phyloP scores from a whole-genome alignment of 2,113 vertebrate species.

The Neolamprologus tretocephalus region DNA sequence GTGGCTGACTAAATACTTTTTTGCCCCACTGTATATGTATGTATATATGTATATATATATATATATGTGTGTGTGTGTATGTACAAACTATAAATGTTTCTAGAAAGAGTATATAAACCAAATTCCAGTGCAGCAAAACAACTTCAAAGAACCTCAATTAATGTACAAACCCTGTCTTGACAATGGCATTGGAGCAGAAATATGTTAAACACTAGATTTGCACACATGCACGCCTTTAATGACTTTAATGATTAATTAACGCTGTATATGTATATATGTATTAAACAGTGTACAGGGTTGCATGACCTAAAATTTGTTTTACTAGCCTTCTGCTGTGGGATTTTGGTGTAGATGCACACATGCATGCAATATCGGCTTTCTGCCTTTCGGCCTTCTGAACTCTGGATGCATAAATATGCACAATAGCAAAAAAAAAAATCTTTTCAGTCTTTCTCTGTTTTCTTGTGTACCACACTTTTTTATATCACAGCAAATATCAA shows the following conservation, averaged over 20 bases:
- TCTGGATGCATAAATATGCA: neutral
- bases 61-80: neutral
- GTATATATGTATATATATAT: fast-evolving
- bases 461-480: neutral
- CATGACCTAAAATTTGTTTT: neutral
- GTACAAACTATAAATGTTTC: neutral
- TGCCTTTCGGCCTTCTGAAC: neutral
- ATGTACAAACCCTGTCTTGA: neutral
- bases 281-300: neutral
- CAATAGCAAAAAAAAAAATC: neutral
- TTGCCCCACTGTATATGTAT: fast-evolving
- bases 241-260: conserved; percentile 32
- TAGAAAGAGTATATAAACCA: neutral
- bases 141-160: conserved; percentile 1
- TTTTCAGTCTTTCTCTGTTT: neutral
- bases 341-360: neutral
- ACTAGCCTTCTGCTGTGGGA: neutral
- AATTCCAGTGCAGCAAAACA: neutral
- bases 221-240: neutral
- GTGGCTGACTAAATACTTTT: too few relatives aligned
- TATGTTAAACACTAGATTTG: conserved; percentile 33
- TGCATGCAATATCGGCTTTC: neutral
- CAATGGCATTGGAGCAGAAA: neutral
- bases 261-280: neutral
- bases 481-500: neutral